These are phyloP conservation scores for Lepidurus arcticus DNA, from an alignment of 1,140 invertebrate genomes.

Conservation along the genomic window DNA sequence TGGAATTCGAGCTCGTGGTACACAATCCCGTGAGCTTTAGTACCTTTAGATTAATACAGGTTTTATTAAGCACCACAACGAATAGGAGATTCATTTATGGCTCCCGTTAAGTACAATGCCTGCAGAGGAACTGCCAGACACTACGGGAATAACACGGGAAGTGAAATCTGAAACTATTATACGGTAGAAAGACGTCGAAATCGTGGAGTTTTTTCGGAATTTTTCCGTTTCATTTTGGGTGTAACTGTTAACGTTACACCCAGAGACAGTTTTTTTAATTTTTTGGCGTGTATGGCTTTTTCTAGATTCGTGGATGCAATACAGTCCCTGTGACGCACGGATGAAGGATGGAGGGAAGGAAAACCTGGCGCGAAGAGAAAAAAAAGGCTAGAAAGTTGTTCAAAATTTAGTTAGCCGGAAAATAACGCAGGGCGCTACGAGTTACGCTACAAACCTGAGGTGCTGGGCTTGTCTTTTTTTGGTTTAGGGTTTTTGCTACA, in stretches of 20 bases:
- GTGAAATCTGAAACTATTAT: not conserved
- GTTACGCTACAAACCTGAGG: not conserved
- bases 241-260: not conserved
- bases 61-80: no score
- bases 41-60: no score
- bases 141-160: not conserved
- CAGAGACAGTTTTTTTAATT: not conserved
- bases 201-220: not conserved
- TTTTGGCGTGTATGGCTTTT: not conserved
- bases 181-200: not conserved
- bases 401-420: not conserved
- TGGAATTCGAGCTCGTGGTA: no score
- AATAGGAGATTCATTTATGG: not conserved
- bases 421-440: not conserved
- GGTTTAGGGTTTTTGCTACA: no score
- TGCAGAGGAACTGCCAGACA: not conserved
- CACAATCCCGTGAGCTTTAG: no score
- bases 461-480: no score
- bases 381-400: not conserved
- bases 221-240: not conserved
- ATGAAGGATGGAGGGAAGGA: not conserved
- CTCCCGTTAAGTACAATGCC: not conserved
- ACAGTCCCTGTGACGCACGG: constrained; percentile 22
- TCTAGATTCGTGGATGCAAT: not conserved
- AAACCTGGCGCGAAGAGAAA: not conserved